Evolutionary conservation across 2,113 vertebrate genomes (phyloP), one percentile per base, ranked within the genome.

Genomic region (Ramphastos sulfuratus): DNA sequence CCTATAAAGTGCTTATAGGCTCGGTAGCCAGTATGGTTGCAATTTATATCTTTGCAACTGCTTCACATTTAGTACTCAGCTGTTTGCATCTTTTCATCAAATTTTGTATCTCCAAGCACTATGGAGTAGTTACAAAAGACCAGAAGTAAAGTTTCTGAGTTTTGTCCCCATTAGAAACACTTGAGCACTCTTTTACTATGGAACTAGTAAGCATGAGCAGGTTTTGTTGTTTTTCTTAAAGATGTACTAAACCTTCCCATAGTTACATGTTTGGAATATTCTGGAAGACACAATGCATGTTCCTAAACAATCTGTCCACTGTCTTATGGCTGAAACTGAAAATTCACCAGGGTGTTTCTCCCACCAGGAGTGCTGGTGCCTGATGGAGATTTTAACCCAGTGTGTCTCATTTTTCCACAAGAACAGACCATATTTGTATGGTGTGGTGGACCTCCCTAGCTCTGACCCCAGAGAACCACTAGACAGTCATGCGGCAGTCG

Each of bases 351-450:
- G 42, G 6, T 1, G 2, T 74, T 85, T 70, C 3, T 85, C 18
- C 37, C 37, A 87, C 7, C 0, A 0, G 24, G 28, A 74, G 4
- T 30, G 31, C 11, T 60, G 23, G 46, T n/a, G 7, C 64, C 27
- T 82, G 59, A 72, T 63, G 19, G 15, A 90, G 42, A 21, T 74
- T 80, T 74, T 77, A 63, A 91, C 9, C 3, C 17, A 55, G 18
- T 7, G 2, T 10, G 3, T 39, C 35, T 82, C 14, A 37, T 37
- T 91, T 70, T 82, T 73, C 37, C n/a, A 9, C 42, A 63, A 63
- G 24, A 79, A 19, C 9, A 73, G 39, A 71, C 21, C 4, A 8
- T 4, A 17, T 56, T 48, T 73, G 1, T 67, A 31, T 37, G 16
- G 11, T 25, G 9, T 69, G 19, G 4, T 42, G 60, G n/a, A 5